Conservation (phyloP, 2,888 invertebrate species). For the Pachydiplax longipennis region DNA sequence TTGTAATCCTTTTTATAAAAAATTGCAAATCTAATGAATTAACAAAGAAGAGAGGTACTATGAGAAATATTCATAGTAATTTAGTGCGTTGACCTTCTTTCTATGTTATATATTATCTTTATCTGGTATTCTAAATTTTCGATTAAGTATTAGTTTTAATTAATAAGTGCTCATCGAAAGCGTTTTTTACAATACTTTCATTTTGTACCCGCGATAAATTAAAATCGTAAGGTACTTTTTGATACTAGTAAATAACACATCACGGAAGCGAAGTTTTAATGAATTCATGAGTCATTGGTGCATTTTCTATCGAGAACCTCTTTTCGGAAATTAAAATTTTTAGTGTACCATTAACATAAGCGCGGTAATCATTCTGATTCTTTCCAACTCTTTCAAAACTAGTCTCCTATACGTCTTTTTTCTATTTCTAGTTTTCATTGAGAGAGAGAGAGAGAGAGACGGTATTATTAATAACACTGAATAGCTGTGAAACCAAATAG, state of each 20-base stretch:
- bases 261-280: background rate
- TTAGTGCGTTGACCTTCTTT: too few relatives aligned
- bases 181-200: background rate
- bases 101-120: too few relatives aligned
- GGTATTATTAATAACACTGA: too few relatives aligned
- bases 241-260: background rate
- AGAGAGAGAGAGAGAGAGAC: background rate
- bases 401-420: accelerated
- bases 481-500: too few relatives aligned
- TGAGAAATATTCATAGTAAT: too few relatives aligned
- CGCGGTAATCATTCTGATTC: background rate
- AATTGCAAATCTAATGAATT: too few relatives aligned
- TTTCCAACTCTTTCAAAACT: background rate
- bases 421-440: background rate
- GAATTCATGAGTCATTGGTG: background rate
- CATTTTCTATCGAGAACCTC: background rate
- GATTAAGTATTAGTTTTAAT: too few relatives aligned
- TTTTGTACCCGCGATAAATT: background rate
- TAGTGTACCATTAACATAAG: background rate
- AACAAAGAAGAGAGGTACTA: too few relatives aligned
- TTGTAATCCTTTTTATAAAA: too few relatives aligned
- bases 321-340: background rate
- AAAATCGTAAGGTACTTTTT: background rate
- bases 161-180: background rate
- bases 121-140: too few relatives aligned